phyloP scores from a whole-genome alignment of 2,113 vertebrate species.

The Plecturocebus donacophilus region DNA sequence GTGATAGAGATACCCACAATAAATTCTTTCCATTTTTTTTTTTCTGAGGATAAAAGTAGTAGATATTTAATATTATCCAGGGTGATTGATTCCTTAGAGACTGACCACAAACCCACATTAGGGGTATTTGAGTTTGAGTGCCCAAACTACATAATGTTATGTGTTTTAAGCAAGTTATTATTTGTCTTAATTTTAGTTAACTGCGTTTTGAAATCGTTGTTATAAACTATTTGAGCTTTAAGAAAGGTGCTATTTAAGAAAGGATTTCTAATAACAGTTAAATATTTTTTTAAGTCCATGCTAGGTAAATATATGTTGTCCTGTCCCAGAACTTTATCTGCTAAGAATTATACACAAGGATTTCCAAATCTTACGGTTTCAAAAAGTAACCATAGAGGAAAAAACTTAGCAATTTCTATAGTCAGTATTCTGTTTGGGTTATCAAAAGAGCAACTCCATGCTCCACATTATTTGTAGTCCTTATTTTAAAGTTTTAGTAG shows the following conservation, averaged over 20 bases:
- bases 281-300: background rate
- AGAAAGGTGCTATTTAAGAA: conserved; percentile 65
- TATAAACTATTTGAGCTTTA: conserved; percentile 53
- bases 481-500: background rate
- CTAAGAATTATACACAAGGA: conserved; percentile 14
- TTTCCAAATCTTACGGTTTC: background rate
- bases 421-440: conserved; percentile 15
- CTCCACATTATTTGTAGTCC: background rate
- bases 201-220: conserved; percentile 52
- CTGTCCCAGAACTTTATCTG: conserved; percentile 57
- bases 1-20: conserved; percentile 20
- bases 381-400: background rate
- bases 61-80: conserved; percentile 49
- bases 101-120: background rate
- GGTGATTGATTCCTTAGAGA: background rate
- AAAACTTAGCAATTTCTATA: background rate
- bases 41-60: conserved; percentile 5
- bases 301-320: conserved; percentile 27
- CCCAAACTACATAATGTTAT: conserved; percentile 38
- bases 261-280: conserved; percentile 52
- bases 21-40: background rate
- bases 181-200: conserved; percentile 54
- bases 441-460: conserved; percentile 29
- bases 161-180: conserved; percentile 46
- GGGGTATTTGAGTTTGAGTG: conserved; percentile 41